Conservation (phyloP, 2,888 invertebrate genomes). For the Pogonocherus hispidulus region DNA sequence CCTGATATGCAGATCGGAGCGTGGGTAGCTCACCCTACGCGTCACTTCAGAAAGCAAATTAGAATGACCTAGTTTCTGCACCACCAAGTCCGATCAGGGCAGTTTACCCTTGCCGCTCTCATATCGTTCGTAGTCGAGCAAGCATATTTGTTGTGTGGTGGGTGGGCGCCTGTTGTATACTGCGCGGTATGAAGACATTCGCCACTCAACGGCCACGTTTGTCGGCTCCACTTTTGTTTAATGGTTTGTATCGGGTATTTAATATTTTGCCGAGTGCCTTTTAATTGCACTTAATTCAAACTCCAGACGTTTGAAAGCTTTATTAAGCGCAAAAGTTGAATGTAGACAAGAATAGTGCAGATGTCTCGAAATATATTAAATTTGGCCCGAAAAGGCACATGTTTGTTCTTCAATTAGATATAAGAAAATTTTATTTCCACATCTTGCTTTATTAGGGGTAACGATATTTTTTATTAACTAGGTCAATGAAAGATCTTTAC, state of each 20-base stretch:
- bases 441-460: neutral
- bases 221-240: constrained; percentile 32
- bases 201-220: constrained; percentile 37
- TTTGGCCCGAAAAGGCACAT: neutral
- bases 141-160: constrained; percentile 47
- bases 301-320: constrained; percentile 24
- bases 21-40: no score
- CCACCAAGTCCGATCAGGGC: no score
- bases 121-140: constrained; percentile 24
- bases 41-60: no score
- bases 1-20: no score
- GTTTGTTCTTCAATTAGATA: neutral
- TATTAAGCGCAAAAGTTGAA: constrained; percentile 29
- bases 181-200: constrained; percentile 49
- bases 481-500: neutral
- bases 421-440: neutral
- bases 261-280: constrained; percentile 37
- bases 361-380: neutral
- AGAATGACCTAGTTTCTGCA: no score
- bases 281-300: constrained; percentile 36
- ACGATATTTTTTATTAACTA: neutral
- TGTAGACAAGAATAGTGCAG: neutral
- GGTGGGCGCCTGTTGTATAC: constrained; percentile 42
- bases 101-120: constrained; percentile 17
- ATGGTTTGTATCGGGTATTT: constrained; percentile 39